Percentiles rank a stretch among this genome's conserved stretches.
Evolutionary conservation across 2,888 invertebrate species (phyloP).

Genomic region (Leptinotarsa haldemani): DNA sequence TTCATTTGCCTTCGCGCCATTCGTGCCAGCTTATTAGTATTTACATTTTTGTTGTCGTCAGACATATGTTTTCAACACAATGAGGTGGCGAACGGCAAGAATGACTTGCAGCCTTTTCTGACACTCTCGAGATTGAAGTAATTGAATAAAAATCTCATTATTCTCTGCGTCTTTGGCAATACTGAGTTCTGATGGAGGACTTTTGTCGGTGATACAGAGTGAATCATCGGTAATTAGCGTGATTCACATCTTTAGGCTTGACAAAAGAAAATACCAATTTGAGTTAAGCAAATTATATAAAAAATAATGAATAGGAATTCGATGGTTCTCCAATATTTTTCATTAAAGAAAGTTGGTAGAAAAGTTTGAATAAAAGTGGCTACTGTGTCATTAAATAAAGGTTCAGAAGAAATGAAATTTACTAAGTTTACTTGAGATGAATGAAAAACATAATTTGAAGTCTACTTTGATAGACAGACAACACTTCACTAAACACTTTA

Average conservation of each 20-base stretch:
- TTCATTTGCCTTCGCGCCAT: conserved; percentile 9
- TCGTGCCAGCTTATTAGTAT: conserved; percentile 19
- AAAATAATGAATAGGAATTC: too few species aligned
- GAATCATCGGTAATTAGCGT: not conserved
- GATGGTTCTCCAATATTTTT: too few species aligned
- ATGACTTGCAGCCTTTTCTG: conserved; percentile 14
- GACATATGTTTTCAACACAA: conserved; percentile 13
- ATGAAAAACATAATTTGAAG: too few species aligned
- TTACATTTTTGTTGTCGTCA: conserved; percentile 15
- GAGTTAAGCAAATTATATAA: too few species aligned
- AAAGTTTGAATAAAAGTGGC: too few species aligned
- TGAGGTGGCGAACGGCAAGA: conserved; percentile 6
- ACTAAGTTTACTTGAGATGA: too few species aligned
- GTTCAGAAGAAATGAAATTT: too few species aligned
- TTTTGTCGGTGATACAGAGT: not conserved
- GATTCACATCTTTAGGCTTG: not conserved
- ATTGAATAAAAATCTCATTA: conserved; percentile 13
- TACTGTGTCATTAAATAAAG: too few species aligned
- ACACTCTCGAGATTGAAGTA: conserved; percentile 7
- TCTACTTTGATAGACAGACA: too few species aligned
- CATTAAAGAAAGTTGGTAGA: too few species aligned
- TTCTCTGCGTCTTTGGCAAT: not conserved
- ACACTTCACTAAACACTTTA: too few species aligned
- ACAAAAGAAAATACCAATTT: not conserved
- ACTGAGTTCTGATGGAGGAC: not conserved